These are phyloP conservation scores for Perccottus glenii DNA, from an alignment of 2,113 vertebrate genomes.

Conservation along the genomic window DNA sequence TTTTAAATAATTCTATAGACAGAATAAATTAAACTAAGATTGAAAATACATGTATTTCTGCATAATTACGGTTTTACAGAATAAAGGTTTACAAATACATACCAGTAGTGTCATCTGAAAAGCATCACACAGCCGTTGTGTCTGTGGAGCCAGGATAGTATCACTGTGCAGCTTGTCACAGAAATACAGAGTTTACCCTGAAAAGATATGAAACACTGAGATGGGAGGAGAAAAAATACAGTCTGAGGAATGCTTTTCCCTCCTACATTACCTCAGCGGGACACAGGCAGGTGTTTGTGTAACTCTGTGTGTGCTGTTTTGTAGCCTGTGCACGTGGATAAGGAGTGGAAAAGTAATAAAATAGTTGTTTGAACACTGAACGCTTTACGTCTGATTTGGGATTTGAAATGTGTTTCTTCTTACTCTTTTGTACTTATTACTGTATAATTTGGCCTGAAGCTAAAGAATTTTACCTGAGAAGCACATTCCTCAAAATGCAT, in stretches of 20 bases:
- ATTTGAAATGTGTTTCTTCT: background rate
- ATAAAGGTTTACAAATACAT: slow-evolving; percentile 29
- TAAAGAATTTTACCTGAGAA: slow-evolving; percentile 38
- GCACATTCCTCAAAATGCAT: slow-evolving; percentile 65
- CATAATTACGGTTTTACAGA: slow-evolving; percentile 4
- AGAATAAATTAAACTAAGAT: too few species aligned
- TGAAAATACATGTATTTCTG: background rate
- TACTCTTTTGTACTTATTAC: slow-evolving; percentile 20
- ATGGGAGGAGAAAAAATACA: slow-evolving; percentile 51
- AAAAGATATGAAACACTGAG: slow-evolving; percentile 41
- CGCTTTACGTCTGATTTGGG: background rate
- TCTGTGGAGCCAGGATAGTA: background rate
- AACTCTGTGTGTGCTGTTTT: slow-evolving; percentile 2
- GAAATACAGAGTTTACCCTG: slow-evolving; percentile 23
- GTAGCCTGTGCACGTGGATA: background rate
- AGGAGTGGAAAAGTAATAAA: background rate
- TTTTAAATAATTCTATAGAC: background rate
- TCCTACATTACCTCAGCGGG: slow-evolving; percentile 68
- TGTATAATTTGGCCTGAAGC: slow-evolving; percentile 34
- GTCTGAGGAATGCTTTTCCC: slow-evolving; percentile 56
- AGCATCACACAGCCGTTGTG: background rate
- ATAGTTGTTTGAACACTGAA: background rate
- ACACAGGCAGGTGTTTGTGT: slow-evolving; percentile 59
- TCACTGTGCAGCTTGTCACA: background rate
- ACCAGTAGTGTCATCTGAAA: slow-evolving; percentile 40